Evolutionary conservation across 1,140 invertebrate genomes (phyloP).

Genomic region (silkworm (Bombyx mori)): ASM3026992v2 NC_085120.1:9382001-9382500

Average conservation of each 20-base stretch:
- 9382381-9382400: too few relatives aligned
- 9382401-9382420: not conserved
- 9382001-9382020: too few relatives aligned
- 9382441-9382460: conserved; percentile 17
- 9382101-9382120: conserved; percentile 50
- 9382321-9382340: conserved; percentile 23
- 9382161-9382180: conserved; percentile 7
- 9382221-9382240: conserved; percentile 7
- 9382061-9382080: conserved; percentile 23
- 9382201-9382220: conserved; percentile 12
- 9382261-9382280: conserved; percentile 13
- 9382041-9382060: not conserved
- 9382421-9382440: too few relatives aligned
- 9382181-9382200: conserved; percentile 3
- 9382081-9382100: conserved; percentile 25
- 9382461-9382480: conserved; percentile 11
- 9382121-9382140: conserved; percentile 50
- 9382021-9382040: too few relatives aligned
- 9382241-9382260: conserved; percentile 16
- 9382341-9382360: conserved; percentile 30
- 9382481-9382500: conserved; percentile 7
- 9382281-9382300: conserved; percentile 9
- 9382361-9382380: conserved; percentile 22
- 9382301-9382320: conserved; percentile 41
- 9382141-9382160: conserved; percentile 53